phyloP scores from a whole-genome alignment of 1,140 invertebrate species.

The Wiebesia pumilae region DNA sequence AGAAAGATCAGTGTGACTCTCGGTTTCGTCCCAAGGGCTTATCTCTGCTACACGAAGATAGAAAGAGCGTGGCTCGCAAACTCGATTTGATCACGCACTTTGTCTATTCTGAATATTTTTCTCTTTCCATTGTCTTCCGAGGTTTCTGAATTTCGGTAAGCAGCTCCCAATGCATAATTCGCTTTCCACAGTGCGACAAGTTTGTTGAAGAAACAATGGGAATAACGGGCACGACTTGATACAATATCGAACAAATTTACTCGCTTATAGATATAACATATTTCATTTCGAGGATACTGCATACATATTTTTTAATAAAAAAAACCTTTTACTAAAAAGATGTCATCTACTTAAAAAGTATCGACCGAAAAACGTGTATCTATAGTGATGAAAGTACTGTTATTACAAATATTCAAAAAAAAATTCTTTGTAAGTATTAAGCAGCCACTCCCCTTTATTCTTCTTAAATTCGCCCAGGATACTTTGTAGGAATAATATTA shows the following conservation, averaged over 20 bases:
- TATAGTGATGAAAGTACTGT: too few relatives aligned
- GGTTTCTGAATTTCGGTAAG: background rate
- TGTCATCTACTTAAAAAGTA: too few relatives aligned
- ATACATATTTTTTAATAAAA: too few relatives aligned
- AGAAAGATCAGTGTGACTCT: constrained; percentile 70
- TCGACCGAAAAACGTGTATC: too few relatives aligned
- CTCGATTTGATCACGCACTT: constrained; percentile 49
- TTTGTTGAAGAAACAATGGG: background rate
- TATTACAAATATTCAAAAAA: too few relatives aligned
- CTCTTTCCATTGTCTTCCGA: background rate
- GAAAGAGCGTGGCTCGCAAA: background rate
- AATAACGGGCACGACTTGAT: background rate
- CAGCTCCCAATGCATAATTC: background rate
- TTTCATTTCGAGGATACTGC: too few relatives aligned
- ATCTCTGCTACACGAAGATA: background rate
- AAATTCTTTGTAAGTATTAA: too few relatives aligned
- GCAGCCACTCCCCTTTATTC: too few relatives aligned
- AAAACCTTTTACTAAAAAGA: too few relatives aligned
- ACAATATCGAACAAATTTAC: background rate
- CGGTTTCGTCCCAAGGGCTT: constrained; percentile 43
- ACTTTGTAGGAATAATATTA: too few relatives aligned
- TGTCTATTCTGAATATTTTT: constrained; percentile 35
- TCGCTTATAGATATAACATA: background rate
- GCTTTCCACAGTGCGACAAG: background rate
- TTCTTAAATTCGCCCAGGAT: too few relatives aligned